These are phyloP conservation scores for Theristus sp. DNA, from an alignment of 2,888 invertebrate genomes.

Conservation along the genomic window DNA sequence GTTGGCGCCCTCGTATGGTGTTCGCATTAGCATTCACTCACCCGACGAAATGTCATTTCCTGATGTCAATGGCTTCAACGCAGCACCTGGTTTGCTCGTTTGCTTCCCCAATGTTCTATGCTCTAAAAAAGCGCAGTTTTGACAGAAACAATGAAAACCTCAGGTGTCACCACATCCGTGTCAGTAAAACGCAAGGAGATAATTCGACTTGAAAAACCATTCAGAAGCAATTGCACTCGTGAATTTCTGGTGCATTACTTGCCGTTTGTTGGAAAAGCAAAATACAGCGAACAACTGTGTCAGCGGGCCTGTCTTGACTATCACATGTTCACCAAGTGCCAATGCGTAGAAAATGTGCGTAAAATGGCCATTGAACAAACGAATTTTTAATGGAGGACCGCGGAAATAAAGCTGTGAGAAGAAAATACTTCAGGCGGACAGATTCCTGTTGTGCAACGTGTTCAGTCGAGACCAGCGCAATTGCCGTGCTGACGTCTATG, in stretches of 20 bases:
- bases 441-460: neutral
- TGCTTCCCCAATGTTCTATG: too few relatives aligned
- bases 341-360: neutral
- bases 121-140: too few relatives aligned
- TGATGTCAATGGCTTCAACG: neutral
- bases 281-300: neutral
- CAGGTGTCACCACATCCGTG: neutral
- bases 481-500: neutral
- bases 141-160: too few relatives aligned
- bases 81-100: neutral
- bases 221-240: neutral
- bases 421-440: too few relatives aligned
- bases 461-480: neutral
- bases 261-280: too few relatives aligned
- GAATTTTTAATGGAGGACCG: too few relatives aligned
- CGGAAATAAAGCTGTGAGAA: too few relatives aligned
- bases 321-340: neutral
- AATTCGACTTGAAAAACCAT: neutral
- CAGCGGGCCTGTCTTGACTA: neutral
- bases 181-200: neutral
- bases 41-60: neutral
- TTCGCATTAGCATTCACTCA: neutral
- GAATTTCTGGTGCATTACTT: neutral
- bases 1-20: neutral
- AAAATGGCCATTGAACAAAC: too few relatives aligned